These are phyloP conservation scores for Argyrosomus regius DNA, from an alignment of 2,797 vertebrate genomes.

Conservation along the genomic window DNA sequence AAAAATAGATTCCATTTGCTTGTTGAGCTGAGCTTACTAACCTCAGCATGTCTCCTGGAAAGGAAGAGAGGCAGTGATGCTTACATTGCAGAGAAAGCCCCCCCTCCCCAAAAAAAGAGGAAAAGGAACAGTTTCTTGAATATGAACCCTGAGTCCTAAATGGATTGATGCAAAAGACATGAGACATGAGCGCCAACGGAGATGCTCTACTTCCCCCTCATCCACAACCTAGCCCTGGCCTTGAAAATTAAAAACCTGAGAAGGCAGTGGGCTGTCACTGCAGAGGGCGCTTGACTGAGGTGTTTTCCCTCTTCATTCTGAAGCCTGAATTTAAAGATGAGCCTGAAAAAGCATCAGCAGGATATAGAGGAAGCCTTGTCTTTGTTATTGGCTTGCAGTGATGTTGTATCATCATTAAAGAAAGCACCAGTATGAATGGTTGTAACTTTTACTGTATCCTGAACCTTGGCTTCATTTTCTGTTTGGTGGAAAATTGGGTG, in stretches of 20 bases:
- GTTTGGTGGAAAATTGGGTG: not conserved
- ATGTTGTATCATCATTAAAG: conserved; percentile 41
- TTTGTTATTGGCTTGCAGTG: conserved; percentile 26
- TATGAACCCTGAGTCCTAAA: conserved; percentile 34
- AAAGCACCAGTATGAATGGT: conserved; percentile 8
- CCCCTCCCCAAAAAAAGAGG: not conserved
- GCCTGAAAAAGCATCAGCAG: conserved; percentile 39
- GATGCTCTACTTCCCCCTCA: not conserved
- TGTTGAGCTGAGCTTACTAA: conserved; percentile 68
- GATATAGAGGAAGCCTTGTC: conserved; percentile 15
- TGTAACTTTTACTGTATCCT: not conserved
- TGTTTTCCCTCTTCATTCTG: conserved; percentile 33
- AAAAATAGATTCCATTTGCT: conserved; percentile 74
- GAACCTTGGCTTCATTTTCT: not conserved
- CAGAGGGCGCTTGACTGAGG: conserved; percentile 50
- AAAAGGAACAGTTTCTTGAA: conserved; percentile 24
- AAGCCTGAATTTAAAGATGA: conserved; percentile 45
- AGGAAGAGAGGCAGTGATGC: conserved; percentile 40
- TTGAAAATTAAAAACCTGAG: conserved; percentile 40
- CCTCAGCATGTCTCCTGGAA: conserved; percentile 61
- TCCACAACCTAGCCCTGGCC: not conserved
- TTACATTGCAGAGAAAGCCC: conserved; percentile 38
- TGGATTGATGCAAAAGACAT: conserved; percentile 9
- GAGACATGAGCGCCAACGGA: not conserved
- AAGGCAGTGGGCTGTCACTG: conserved; percentile 13